Evolutionary conservation across 2,797 vertebrate genomes (phyloP), one percentile per base, ranked within the genome.

Genomic region (Cossypha heuglini): DNA sequence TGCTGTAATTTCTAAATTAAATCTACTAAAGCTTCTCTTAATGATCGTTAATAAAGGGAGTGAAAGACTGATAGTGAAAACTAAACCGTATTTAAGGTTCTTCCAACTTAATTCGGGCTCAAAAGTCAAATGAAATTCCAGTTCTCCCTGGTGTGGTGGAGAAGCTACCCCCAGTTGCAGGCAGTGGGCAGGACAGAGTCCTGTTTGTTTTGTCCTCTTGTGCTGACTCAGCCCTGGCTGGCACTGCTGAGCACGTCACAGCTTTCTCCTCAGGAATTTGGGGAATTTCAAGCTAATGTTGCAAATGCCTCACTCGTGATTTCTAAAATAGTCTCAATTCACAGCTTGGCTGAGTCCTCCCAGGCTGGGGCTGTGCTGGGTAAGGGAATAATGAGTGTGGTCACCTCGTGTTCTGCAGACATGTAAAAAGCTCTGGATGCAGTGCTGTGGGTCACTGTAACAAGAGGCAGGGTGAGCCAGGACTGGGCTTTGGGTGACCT

Each of bases 171-270:
- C 74, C 64, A 1, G 61, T 13, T 29, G n/a, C 55, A 18, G 4
- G 33, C 38, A 63, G 86, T 88, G 79, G 72, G 93, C 82, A 93
- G 92, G 76, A 61, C 6, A 1, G 4, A 37, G 88, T 33, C 52
- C 86, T 58, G 33, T 86, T 96, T 95, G 92, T 63, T 93, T 40
- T 80, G 74, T 72, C 6, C 58, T 18, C 35, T 54, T 13, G 2
- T 72, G 94, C 96, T 94, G 95, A 81, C 74, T 92, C 93, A 78
- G 83, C 58, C 59, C 20, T 64, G 69, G 86, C 88, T 64, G 49
- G 35, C 69, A 31, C 13, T 11, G 57, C 79, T 16, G 28, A 43
- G 86, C 85, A 74, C 58, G 86, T 68, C 95, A 77, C 62, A 1
- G 6, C 33, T 67, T 25, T 71, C 84, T 59, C 83, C 87, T 61